These are phyloP conservation scores for Spicauda simplicius DNA, from an alignment of 2,888 invertebrate genomes.

Conservation along the genomic window DNA sequence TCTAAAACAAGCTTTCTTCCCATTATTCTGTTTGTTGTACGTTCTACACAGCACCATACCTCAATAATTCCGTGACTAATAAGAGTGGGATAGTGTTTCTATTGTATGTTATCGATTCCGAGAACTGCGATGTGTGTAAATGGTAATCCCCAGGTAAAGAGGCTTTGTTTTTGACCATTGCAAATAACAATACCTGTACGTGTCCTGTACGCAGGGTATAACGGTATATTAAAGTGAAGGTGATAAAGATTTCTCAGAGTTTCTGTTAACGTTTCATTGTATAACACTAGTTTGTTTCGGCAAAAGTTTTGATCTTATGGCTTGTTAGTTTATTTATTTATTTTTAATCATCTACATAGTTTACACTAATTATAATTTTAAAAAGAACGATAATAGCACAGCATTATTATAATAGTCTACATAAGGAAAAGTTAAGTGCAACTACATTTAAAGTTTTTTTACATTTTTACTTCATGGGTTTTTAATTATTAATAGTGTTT, in stretches of 20 bases:
- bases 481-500: too few relatives aligned
- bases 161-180: conserved; percentile 50
- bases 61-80: neutral
- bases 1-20: neutral
- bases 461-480: too few relatives aligned
- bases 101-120: conserved; percentile 45
- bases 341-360: too few relatives aligned
- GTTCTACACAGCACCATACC: neutral
- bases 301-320: too few relatives aligned
- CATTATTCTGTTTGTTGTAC: neutral
- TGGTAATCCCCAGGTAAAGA: conserved; percentile 50
- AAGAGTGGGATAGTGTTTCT: neutral
- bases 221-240: conserved; percentile 21
- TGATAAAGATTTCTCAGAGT: neutral
- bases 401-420: too few relatives aligned
- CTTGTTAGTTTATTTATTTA: too few relatives aligned
- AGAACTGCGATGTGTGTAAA: conserved; percentile 49
- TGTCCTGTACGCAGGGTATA: conserved; percentile 24
- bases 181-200: conserved; percentile 36
- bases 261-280: too few relatives aligned
- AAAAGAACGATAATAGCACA: too few relatives aligned
- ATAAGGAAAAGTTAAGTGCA: too few relatives aligned
- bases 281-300: too few relatives aligned
- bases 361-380: too few relatives aligned
- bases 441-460: too few relatives aligned